A percentile compares a stretch with the other conserved stretches of the same genome.
phyloP scores from a whole-genome alignment of 2,113 vertebrate genomes.

The Callopanchax toddi region DNA sequence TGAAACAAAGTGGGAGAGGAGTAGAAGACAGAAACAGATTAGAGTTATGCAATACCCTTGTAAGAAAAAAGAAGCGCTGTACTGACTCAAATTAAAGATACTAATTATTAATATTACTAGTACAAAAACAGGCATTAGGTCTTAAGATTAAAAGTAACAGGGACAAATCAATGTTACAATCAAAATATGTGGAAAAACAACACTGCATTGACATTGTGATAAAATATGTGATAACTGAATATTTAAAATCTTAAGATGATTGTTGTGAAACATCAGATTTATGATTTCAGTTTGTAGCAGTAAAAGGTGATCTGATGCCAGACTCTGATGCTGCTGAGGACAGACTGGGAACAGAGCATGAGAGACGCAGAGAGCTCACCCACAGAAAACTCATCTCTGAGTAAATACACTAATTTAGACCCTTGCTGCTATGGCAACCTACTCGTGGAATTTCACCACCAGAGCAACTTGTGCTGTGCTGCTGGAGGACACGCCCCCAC shows the following conservation, averaged over 20 bases:
- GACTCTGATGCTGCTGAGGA: constrained; percentile 63
- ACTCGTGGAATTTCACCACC: constrained; percentile 79
- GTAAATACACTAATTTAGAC: constrained; percentile 80
- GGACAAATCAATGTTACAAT: neutral
- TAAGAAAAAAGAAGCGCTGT: constrained; percentile 12
- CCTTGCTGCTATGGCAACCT: constrained; percentile 84
- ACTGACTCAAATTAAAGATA: constrained; percentile 19
- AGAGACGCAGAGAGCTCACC: constrained; percentile 69
- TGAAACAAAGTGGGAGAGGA: neutral
- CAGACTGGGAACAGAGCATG: constrained; percentile 61
- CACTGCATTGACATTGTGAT: neutral
- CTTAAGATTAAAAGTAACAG: neutral
- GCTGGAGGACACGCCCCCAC: constrained; percentile 63
- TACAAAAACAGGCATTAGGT: neutral
- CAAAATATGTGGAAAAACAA: no score
- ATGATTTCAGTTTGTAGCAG: constrained; percentile 17
- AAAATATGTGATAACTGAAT: no score
- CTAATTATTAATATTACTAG: no score
- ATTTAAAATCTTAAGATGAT: neutral
- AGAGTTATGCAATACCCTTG: constrained; percentile 27
- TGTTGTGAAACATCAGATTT: neutral
- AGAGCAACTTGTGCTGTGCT: constrained; percentile 63
- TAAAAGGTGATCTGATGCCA: constrained; percentile 43
- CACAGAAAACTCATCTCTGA: constrained; percentile 77
- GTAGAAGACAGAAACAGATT: constrained; percentile 15